Evolutionary conservation across 2,113 vertebrate genomes (phyloP).

Genomic region (Macroglossus sobrinus): DNA sequence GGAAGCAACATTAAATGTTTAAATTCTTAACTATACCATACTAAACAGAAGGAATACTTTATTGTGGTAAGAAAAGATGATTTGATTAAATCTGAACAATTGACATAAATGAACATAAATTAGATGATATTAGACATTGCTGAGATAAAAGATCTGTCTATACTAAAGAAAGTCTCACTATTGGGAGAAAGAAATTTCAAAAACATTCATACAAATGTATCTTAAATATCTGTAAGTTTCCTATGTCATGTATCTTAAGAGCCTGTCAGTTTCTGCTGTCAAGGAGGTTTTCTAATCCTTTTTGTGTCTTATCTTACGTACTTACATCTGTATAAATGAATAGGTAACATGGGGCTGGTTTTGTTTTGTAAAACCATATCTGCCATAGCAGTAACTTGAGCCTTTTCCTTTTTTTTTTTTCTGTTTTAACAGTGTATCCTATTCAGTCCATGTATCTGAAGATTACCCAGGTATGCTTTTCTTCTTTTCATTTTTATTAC

Average conservation of each 20-base stretch:
- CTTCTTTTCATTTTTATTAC: slow-evolving; percentile 23
- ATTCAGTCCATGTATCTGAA: slow-evolving; percentile 92
- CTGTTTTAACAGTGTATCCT: slow-evolving; percentile 86
- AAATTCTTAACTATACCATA: not conserved
- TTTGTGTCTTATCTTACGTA: not conserved
- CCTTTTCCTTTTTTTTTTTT: not conserved
- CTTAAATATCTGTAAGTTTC: not conserved
- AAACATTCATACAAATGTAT: not conserved
- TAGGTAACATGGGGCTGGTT: not conserved
- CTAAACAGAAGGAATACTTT: not conserved
- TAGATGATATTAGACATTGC: not conserved
- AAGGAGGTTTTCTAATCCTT: not conserved
- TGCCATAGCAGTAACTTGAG: not conserved
- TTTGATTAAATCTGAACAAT: not conserved
- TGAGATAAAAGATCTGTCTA: not conserved
- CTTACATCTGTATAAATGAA: not conserved
- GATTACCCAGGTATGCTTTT: slow-evolving; percentile 91
- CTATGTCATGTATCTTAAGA: not conserved
- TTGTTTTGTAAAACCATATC: not conserved
- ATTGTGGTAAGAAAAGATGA: not conserved
- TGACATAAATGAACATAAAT: not conserved
- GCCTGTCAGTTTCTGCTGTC: not conserved
- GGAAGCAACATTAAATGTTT: not conserved
- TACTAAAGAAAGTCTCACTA: not conserved
- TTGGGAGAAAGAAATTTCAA: not conserved